Evolutionary conservation across 2,797 vertebrate genomes (phyloP).

Genomic region (Triplophysa bombifrons): DNA sequence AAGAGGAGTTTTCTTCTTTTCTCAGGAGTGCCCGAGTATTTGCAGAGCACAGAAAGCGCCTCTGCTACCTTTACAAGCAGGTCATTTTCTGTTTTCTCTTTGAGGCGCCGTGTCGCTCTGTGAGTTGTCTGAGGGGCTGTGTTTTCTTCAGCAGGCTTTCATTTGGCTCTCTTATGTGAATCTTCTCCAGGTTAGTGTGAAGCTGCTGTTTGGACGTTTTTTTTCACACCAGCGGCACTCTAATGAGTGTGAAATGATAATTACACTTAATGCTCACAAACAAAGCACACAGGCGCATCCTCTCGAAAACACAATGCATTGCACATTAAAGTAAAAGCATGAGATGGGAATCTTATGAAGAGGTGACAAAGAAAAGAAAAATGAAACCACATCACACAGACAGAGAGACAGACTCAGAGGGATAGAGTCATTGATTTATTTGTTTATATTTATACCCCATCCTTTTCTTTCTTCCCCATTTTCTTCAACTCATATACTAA

Average conservation of each 20-base stretch:
- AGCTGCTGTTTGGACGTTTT: slow-evolving; percentile 26
- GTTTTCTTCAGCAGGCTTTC: slow-evolving; percentile 1
- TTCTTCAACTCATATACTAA: no score
- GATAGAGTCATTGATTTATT: background rate
- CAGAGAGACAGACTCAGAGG: background rate
- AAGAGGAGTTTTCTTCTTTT: slow-evolving; percentile 5
- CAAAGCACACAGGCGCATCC: background rate
- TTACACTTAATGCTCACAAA: slow-evolving; percentile 12
- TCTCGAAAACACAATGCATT: slow-evolving; percentile 4
- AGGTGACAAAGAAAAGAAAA: background rate
- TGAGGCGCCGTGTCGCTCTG: background rate
- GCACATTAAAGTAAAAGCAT: slow-evolving; percentile 29
- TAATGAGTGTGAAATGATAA: slow-evolving; percentile 48
- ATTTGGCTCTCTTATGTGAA: slow-evolving; percentile 1
- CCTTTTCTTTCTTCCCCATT: no score
- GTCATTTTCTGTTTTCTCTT: slow-evolving; percentile 8
- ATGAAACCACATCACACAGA: slow-evolving; percentile 18
- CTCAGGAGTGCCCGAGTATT: background rate
- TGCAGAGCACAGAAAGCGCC: slow-evolving; percentile 6
- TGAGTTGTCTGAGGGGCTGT: background rate
- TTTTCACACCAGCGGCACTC: background rate
- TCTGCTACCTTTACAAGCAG: slow-evolving; percentile 1
- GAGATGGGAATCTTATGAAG: slow-evolving; percentile 26
- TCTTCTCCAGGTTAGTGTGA: slow-evolving; percentile 4
- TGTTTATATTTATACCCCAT: background rate